These are phyloP conservation scores for Entomyzon cyanotis DNA, from an alignment of 2,113 vertebrate genomes.

Conservation along the genomic window DNA sequence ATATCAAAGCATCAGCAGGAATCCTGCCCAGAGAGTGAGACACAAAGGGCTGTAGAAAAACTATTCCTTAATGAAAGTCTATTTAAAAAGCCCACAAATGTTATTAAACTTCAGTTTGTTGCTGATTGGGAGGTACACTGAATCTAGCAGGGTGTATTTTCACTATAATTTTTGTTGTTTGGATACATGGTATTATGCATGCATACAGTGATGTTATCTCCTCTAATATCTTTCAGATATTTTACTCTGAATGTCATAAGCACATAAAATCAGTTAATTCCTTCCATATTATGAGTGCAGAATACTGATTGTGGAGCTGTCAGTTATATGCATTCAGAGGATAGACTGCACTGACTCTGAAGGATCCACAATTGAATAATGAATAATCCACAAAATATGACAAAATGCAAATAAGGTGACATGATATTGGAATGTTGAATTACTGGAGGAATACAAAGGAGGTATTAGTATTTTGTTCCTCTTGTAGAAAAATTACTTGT, in stretches of 20 bases:
- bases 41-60: neutral
- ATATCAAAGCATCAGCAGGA: neutral
- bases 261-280: conserved; percentile 58
- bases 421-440: conserved; percentile 11
- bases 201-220: neutral
- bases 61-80: neutral
- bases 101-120: neutral
- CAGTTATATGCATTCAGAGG: conserved; percentile 20
- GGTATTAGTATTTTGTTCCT: conserved; percentile 47
- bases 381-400: conserved; percentile 53
- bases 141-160: neutral
- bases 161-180: neutral
- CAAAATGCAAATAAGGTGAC: conserved; percentile 45
- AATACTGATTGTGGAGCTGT: conserved; percentile 48
- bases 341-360: neutral
- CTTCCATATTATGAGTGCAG: neutral
- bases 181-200: neutral
- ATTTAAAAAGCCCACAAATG: neutral
- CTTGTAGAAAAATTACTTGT: conserved; percentile 2
- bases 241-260: conserved; percentile 33
- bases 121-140: neutral
- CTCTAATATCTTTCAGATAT: conserved; percentile 18
- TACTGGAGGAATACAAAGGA: neutral
- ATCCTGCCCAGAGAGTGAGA: neutral
- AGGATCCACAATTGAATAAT: conserved; percentile 21